Evolutionary conservation across 2,888 invertebrate genomes (phyloP).

Genomic region (Seira sanloemensis): DNA sequence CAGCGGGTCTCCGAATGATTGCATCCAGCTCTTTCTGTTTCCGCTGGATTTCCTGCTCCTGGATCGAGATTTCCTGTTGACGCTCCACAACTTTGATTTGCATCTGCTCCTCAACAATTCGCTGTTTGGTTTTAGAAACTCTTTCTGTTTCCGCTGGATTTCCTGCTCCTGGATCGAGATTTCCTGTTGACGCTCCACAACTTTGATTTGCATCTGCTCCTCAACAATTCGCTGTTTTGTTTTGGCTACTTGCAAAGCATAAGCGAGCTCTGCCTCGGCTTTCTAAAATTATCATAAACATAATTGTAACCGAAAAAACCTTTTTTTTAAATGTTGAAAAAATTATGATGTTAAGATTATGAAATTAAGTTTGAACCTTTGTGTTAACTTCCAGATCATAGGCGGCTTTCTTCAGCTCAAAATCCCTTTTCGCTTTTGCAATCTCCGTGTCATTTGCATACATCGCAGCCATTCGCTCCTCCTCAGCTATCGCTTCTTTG

Average conservation of each 20-base stretch:
- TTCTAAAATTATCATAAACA: constrained; percentile 77
- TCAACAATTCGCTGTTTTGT: constrained; percentile 97
- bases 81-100: constrained; percentile 95
- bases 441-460: constrained; percentile 98
- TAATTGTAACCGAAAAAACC: no score
- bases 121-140: constrained; percentile 97
- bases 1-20: constrained; percentile 84
- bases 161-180: constrained; percentile 98
- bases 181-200: constrained; percentile 93
- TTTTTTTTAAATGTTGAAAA: no score
- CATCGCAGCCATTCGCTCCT: constrained; percentile 90
- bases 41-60: constrained; percentile 96
- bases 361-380: constrained; percentile 80
- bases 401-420: constrained; percentile 96
- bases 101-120: constrained; percentile 98
- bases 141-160: constrained; percentile 92
- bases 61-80: constrained; percentile 94
- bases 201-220: constrained; percentile 97
- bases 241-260: constrained; percentile 94
- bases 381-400: constrained; percentile 98
- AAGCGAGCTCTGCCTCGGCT: constrained; percentile 96
- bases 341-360: no score
- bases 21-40: constrained; percentile 95
- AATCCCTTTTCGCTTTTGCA: constrained; percentile 96
- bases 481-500: constrained; percentile 96